Evolutionary conservation across 37 sponge, comb jelly and placozoan genomes (phyloP).

Genomic region (Axinella damicornis): DNA sequence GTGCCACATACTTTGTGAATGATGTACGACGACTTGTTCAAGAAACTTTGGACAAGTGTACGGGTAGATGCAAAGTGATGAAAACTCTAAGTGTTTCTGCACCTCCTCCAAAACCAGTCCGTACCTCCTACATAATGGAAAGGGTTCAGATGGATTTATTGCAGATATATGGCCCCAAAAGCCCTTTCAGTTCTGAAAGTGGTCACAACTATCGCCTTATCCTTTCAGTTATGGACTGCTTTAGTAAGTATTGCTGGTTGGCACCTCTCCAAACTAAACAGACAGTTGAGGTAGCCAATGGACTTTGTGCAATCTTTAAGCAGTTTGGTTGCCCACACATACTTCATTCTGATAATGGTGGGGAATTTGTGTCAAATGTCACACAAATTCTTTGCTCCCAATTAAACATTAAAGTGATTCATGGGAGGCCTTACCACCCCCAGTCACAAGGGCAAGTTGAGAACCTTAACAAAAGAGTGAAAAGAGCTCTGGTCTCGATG

Average conservation of each 20-base stretch:
- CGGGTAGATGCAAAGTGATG: conserved; percentile 13
- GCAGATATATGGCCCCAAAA: conserved; percentile 4
- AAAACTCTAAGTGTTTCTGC: conserved; percentile 3
- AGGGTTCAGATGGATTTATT: conserved; percentile 25
- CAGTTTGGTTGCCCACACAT: conserved; percentile 8
- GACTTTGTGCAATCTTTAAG: background rate
- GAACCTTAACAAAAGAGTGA: conserved; percentile 29
- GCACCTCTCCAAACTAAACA: conserved; percentile 25
- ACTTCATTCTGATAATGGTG: conserved; percentile 33
- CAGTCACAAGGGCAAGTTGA: conserved; percentile 45
- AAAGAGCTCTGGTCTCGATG: background rate
- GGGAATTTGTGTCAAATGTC: conserved; percentile 15
- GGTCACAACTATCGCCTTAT: conserved; percentile 11
- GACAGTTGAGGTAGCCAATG: background rate
- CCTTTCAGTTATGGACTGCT: background rate
- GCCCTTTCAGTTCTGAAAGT: background rate
- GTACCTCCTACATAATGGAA: conserved; percentile 23
- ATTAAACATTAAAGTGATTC: conserved; percentile 3
- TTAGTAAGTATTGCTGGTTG: conserved; percentile 31
- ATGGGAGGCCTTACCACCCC: conserved; percentile 36
- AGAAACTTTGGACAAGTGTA: conserved; percentile 9
- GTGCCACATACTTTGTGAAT: conserved; percentile 21
- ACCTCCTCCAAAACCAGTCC: conserved; percentile 12
- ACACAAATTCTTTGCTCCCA: conserved; percentile 3
- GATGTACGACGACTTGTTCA: conserved; percentile 1